Conservation (phyloP, 2,888 invertebrate genomes). For the Arrhopalites spinosus region DNA sequence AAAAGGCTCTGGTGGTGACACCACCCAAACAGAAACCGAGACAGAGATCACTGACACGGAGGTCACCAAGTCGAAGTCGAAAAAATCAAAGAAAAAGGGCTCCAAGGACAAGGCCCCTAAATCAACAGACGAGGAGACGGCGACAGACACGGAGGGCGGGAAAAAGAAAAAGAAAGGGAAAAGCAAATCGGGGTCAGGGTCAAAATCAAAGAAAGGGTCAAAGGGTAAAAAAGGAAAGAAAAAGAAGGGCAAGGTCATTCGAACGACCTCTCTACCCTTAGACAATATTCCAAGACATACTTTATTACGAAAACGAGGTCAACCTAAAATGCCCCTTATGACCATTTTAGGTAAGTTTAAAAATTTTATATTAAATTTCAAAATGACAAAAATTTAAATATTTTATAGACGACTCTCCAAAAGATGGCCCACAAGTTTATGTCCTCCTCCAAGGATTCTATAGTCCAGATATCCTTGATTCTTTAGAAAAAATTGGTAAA, state of each 20-base stretch:
- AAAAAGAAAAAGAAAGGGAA: constrained; percentile 15
- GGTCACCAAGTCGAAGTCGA: constrained; percentile 21
- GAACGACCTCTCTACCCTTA: constrained; percentile 2
- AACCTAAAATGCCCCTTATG: background rate
- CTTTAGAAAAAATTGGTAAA: constrained; percentile 46
- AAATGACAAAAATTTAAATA: background rate
- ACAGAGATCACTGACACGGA: background rate
- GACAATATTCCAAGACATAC: constrained; percentile 11
- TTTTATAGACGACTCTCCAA: constrained; percentile 45
- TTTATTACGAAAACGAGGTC: background rate
- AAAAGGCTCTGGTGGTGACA: background rate
- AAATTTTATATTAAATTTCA: constrained; percentile 12
- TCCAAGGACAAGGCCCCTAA: background rate
- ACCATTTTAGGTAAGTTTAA: background rate
- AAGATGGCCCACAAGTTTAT: constrained; percentile 45
- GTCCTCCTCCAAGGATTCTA: constrained; percentile 52
- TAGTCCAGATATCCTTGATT: constrained; percentile 44
- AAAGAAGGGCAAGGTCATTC: background rate
- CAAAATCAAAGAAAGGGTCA: background rate
- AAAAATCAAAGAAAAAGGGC: background rate
- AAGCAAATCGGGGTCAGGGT: background rate
- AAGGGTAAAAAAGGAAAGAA: constrained; percentile 13
- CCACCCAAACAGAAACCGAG: background rate
- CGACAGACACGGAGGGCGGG: background rate
- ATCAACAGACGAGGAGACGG: background rate